These are phyloP conservation scores for Pangasius mekongensis DNA, from an alignment of 2,797 vertebrate genomes.

Conservation along the genomic window DNA sequence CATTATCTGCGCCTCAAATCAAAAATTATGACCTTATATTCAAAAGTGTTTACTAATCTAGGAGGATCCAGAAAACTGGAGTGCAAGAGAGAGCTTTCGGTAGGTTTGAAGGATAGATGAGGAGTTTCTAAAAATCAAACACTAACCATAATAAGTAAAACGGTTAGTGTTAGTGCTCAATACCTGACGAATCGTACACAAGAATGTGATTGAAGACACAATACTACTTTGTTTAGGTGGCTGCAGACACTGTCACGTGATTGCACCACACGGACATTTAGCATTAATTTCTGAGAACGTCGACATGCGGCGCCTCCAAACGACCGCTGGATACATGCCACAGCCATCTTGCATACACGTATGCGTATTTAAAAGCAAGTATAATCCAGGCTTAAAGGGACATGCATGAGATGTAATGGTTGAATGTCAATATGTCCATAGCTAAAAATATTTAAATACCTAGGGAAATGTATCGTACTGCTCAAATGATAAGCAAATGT, in stretches of 20 bases:
- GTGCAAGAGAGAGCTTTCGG: background rate
- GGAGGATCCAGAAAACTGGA: background rate
- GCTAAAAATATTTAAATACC: background rate
- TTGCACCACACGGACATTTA: too few species aligned
- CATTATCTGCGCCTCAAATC: background rate
- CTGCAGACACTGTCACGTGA: background rate
- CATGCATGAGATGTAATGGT: conserved; percentile 55
- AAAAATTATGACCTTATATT: background rate
- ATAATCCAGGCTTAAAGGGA: conserved; percentile 23
- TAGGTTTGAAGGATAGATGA: background rate
- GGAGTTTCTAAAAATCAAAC: background rate
- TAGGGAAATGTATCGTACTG: background rate
- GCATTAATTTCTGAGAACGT: background rate
- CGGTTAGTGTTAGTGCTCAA: background rate
- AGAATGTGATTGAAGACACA: background rate
- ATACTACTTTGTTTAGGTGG: background rate
- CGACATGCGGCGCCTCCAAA: background rate
- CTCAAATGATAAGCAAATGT: background rate
- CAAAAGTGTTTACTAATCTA: background rate
- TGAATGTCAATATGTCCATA: conserved; percentile 41
- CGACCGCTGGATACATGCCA: background rate
- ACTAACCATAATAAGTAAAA: background rate
- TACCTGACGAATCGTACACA: background rate
- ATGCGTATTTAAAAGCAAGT: background rate
- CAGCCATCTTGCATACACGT: background rate